phyloP scores from a whole-genome alignment of 2,797 vertebrate species.

The Philypnodon macrostomus region DNA sequence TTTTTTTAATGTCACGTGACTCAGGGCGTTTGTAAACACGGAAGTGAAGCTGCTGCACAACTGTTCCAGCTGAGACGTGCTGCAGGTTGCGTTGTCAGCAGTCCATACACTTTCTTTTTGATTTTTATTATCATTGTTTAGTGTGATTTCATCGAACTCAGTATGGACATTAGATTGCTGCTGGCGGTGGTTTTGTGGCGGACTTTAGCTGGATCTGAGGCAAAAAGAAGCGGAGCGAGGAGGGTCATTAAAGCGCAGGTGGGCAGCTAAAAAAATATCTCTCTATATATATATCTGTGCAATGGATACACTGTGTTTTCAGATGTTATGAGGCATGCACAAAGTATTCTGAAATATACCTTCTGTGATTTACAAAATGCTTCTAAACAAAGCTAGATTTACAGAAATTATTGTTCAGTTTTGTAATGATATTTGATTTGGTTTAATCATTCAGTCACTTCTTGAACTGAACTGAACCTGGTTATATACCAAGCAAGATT shows the following conservation, averaged over 20 bases:
- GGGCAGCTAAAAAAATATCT: conserved; percentile 9
- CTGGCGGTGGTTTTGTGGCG: neutral
- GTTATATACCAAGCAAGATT: too few relatives aligned
- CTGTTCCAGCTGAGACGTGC: neutral
- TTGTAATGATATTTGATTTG: too few relatives aligned
- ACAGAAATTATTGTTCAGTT: too few relatives aligned
- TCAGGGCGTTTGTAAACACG: conserved; percentile 22
- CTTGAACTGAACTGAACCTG: too few relatives aligned
- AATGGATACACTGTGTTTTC: too few relatives aligned
- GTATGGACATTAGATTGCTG: conserved; percentile 6
- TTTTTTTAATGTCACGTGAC: neutral
- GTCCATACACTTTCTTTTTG: fast-evolving
- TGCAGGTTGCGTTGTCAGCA: neutral
- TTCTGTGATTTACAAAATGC: too few relatives aligned
- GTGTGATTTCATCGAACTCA: neutral
- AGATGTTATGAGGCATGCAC: too few relatives aligned
- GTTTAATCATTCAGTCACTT: too few relatives aligned
- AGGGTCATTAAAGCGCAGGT: conserved; percentile 19
- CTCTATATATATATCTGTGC: too few relatives aligned
- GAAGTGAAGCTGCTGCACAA: conserved; percentile 15
- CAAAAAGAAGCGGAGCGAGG: neutral
- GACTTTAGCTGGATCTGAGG: neutral
- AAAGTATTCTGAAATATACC: too few relatives aligned
- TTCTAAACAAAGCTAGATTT: too few relatives aligned
- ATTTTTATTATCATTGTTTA: neutral